phyloP scores from a whole-genome alignment of 2,113 vertebrate species.

The Megaptera novaeangliae region DNA sequence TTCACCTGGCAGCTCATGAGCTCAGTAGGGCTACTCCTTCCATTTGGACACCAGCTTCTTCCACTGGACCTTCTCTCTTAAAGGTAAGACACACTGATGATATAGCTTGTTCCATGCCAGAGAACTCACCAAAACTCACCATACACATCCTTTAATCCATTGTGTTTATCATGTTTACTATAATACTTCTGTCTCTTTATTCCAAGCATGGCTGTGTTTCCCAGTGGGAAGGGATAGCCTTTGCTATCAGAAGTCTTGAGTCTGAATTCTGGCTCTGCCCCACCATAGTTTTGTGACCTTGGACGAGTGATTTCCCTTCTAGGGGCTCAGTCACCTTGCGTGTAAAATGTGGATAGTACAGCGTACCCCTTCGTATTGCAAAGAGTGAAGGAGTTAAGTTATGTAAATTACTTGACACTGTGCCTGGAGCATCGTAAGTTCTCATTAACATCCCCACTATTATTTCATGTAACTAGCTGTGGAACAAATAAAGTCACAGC shows the following conservation, averaged over 20 bases:
- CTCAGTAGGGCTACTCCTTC: not conserved
- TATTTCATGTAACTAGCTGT: conserved; percentile 39
- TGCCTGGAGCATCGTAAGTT: not conserved
- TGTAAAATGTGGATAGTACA: not conserved
- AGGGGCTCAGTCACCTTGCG: not conserved
- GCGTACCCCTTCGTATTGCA: not conserved
- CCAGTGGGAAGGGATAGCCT: not conserved
- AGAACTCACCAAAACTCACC: not conserved
- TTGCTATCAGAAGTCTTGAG: not conserved
- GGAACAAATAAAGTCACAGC: conserved; percentile 55
- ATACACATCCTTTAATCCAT: too few relatives aligned
- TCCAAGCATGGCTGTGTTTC: not conserved
- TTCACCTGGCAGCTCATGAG: not conserved
- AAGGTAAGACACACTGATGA: not conserved
- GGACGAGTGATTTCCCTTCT: not conserved
- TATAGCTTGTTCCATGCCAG: not conserved
- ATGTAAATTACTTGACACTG: conserved; percentile 7
- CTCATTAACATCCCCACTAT: conserved; percentile 24
- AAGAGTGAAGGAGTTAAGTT: not conserved
- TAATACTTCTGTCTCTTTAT: not conserved
- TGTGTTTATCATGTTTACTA: not conserved
- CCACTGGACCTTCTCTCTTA: not conserved
- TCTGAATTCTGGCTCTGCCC: not conserved
- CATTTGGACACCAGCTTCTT: not conserved
- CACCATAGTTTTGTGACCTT: not conserved